A percentile compares a stretch with the other conserved stretches of the same genome.
Conservation (phyloP, 2,888 invertebrate genomes). For the Dasysyrphus tricinctus region DNA sequence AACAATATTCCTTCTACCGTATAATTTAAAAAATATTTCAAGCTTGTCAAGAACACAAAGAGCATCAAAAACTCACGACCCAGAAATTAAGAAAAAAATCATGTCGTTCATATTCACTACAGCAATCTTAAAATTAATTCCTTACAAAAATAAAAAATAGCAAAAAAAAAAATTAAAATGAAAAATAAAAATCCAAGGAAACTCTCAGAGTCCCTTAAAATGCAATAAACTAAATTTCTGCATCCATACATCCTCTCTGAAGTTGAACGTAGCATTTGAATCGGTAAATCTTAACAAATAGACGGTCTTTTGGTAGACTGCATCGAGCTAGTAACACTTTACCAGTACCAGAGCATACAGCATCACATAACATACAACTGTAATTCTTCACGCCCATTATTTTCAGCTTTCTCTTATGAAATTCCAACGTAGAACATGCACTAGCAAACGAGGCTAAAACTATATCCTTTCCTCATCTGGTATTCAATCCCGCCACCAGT, state of each 20-base stretch:
- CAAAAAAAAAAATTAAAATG: neutral
- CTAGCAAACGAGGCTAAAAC: constrained; percentile 35
- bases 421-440: constrained; percentile 11
- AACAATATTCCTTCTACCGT: neutral
- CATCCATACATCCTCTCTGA: constrained; percentile 38
- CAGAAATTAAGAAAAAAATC: constrained; percentile 33
- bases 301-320: constrained; percentile 47
- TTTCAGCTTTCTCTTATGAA: constrained; percentile 49
- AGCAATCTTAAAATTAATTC: constrained; percentile 14
- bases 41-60: constrained; percentile 1
- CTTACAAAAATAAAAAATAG: neutral
- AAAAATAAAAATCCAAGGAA: constrained; percentile 11
- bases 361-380: constrained; percentile 35
- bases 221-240: constrained; percentile 58
- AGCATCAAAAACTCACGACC: constrained; percentile 9
- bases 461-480: constrained; percentile 51
- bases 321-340: neutral
- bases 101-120: neutral
- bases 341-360: neutral
- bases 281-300: constrained; percentile 68
- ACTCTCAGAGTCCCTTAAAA: constrained; percentile 25
- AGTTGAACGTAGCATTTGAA: constrained; percentile 51
- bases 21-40: neutral
- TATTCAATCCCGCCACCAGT: constrained; percentile 35
- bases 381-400: constrained; percentile 63